A percentile compares a stretch with the other conserved stretches of the same genome.
Conservation (phyloP, 2,888 invertebrate species). For the Chloroclysta siterata region DNA sequence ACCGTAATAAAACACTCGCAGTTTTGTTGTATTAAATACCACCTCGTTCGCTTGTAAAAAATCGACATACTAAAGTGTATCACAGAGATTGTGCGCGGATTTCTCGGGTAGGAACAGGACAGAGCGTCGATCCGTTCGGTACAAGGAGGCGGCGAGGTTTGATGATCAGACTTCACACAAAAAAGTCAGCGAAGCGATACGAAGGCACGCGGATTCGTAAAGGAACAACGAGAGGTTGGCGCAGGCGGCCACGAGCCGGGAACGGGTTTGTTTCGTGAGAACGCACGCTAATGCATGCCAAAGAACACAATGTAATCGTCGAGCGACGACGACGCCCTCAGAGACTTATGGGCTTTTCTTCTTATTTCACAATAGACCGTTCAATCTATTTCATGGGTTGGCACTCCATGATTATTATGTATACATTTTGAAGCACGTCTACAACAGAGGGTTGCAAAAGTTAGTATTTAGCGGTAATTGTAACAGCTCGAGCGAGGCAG, state of each 20-base stretch:
- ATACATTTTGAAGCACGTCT: slow-evolving; percentile 11
- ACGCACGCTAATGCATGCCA: slow-evolving; percentile 68
- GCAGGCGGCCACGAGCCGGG: slow-evolving; percentile 52
- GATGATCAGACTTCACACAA: slow-evolving; percentile 64
- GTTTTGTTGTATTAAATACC: slow-evolving; percentile 44
- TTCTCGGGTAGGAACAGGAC: slow-evolving; percentile 50
- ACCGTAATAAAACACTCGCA: slow-evolving; percentile 50
- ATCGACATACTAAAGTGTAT: slow-evolving; percentile 37
- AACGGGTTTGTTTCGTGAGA: slow-evolving; percentile 74
- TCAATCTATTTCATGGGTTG: slow-evolving; percentile 38
- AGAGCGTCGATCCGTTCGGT: slow-evolving; percentile 55
- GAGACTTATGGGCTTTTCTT: slow-evolving; percentile 57
- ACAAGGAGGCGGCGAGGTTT: slow-evolving; percentile 61
- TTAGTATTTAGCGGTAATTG: slow-evolving; percentile 31
- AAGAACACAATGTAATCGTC: slow-evolving; percentile 64
- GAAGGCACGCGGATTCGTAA: slow-evolving; percentile 72
- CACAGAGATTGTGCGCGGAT: slow-evolving; percentile 40
- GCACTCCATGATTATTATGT: slow-evolving; percentile 35
- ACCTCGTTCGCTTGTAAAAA: slow-evolving; percentile 37
- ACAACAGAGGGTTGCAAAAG: slow-evolving; percentile 11
- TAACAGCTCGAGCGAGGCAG: slow-evolving; percentile 18
- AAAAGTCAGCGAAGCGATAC: slow-evolving; percentile 67
- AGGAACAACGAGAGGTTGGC: slow-evolving; percentile 66
- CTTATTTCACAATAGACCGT: slow-evolving; percentile 51
- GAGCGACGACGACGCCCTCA: slow-evolving; percentile 48